phyloP scores from a whole-genome alignment of 2,113 vertebrate genomes.

The Calyptommatus sinebrachiatus region DNA sequence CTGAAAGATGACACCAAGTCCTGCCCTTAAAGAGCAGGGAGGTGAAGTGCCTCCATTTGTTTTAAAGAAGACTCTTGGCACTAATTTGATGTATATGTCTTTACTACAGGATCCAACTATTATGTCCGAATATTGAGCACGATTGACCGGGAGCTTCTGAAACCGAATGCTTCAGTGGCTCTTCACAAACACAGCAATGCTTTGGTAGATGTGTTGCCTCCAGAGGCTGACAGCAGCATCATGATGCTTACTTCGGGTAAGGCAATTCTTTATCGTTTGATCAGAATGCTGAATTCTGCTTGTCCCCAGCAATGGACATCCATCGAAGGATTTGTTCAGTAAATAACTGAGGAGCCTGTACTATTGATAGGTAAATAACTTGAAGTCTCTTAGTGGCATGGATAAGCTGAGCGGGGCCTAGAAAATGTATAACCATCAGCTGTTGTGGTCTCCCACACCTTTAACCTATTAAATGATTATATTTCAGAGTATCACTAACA shows the following conservation, averaged over 20 bases:
- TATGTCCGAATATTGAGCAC: constrained; percentile 95
- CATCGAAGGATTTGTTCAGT: not conserved
- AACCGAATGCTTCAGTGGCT: constrained; percentile 92
- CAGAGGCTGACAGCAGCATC: constrained; percentile 95
- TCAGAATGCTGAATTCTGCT: not conserved
- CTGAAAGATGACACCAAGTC: no score
- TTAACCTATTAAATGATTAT: no score
- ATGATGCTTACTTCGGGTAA: constrained; percentile 95
- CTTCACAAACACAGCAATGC: constrained; percentile 96
- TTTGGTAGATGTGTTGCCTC: constrained; percentile 91
- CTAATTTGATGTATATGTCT: not conserved
- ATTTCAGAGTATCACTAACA: no score
- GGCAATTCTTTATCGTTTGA: not conserved
- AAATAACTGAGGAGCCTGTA: no score
- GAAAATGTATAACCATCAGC: no score
- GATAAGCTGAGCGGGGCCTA: no score
- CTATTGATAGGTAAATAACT: no score
- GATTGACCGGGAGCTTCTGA: constrained; percentile 92
- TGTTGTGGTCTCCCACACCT: no score
- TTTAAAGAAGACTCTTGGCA: not conserved
- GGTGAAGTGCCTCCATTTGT: not conserved
- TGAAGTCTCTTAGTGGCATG: not conserved
- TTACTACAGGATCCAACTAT: constrained; percentile 85
- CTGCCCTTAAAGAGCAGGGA: not conserved
- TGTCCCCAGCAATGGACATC: not conserved